Evolutionary conservation across 2,888 invertebrate genomes (phyloP).

Genomic region (Polylopha cassiicola): DNA sequence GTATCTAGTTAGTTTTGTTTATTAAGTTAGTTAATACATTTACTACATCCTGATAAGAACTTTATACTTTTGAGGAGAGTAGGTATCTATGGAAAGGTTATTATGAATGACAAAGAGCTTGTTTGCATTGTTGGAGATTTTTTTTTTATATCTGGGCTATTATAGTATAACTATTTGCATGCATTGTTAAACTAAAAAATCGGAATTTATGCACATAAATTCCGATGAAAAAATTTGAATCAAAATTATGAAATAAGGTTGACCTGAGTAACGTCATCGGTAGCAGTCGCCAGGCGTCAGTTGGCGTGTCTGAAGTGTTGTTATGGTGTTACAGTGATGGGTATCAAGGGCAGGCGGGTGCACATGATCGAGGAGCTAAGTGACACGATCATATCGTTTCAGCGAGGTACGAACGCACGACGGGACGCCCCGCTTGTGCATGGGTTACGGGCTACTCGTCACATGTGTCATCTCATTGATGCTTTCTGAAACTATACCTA

Average conservation of each 20-base stretch:
- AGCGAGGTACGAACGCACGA: constrained; percentile 91
- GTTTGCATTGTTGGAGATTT: no score
- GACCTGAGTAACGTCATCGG: neutral
- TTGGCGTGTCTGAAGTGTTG: constrained; percentile 43
- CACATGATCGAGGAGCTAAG: constrained; percentile 99
- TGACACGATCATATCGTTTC: constrained; percentile 99
- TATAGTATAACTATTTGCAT: no score
- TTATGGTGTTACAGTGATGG: constrained; percentile 91
- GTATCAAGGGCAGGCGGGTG: constrained; percentile 98
- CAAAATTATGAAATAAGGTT: neutral
- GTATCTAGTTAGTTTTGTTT: constrained; percentile 36
- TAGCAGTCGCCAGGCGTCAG: neutral
- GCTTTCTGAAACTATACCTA: constrained; percentile 15
- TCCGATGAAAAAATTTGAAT: neutral
- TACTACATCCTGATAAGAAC: constrained; percentile 41
- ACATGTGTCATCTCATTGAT: constrained; percentile 1
- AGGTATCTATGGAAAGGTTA: no score
- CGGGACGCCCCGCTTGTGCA: constrained; percentile 53
- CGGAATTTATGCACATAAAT: no score
- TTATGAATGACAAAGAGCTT: no score
- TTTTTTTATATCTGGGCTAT: no score
- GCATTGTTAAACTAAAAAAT: no score
- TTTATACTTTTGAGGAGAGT: constrained; percentile 22
- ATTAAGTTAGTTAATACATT: constrained; percentile 37
- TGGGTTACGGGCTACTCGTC: constrained; percentile 57